Base-by-base conservation (phyloP, 2,797 vertebrate species). In the Cossypha heuglini region DNA sequence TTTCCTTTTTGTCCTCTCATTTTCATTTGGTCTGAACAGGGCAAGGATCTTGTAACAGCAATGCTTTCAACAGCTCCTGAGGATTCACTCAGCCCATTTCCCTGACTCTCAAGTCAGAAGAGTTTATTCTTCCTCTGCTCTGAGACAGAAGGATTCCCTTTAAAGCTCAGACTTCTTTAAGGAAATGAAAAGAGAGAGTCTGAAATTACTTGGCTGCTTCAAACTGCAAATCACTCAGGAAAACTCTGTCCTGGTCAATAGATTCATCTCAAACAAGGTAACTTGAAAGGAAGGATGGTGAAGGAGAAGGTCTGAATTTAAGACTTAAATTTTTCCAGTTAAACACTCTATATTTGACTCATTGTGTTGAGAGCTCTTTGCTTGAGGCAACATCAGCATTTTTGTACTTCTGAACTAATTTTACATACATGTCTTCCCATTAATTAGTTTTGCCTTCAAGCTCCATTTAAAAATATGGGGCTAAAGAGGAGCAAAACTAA, bases 371-470 rank as follows among this genome's bases (percentile, higher is more conserved):
- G 49, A 35, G 49, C 16, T 78, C n/a, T 72, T 16, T 48, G 61
- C 82, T 87, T 33, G 45, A 93, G 88, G 76, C 52, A 86, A 74
- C 37, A 52, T 3, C 11, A 66, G 29, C 16, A 52, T 88, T 90
- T 86, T 82, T 83, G 73, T 86, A 52, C 52, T 90, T 88, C 83
- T 90, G 69, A 92, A 64, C 21, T 68, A 16, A 54, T 84, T 92
- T 77, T 68, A 67, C 71, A 33, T 14, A 71, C 8, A 22, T 4
- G 0, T 62, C 33, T 74, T 86, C 88, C 74, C 26, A 26, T 77
- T 92, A 95, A 93, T 93, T 83, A 96, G n/a, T 67, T 95, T 80
- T 94, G 48, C 64, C 68, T 88, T 90, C 35, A 46, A 94, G 95
- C 54, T 75, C 35, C 16, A 57, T 74, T 90, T 80, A 88, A 88